Conservation (phyloP, 92 coral and sea anemone species). For the Paramuricea clavata region DNA sequence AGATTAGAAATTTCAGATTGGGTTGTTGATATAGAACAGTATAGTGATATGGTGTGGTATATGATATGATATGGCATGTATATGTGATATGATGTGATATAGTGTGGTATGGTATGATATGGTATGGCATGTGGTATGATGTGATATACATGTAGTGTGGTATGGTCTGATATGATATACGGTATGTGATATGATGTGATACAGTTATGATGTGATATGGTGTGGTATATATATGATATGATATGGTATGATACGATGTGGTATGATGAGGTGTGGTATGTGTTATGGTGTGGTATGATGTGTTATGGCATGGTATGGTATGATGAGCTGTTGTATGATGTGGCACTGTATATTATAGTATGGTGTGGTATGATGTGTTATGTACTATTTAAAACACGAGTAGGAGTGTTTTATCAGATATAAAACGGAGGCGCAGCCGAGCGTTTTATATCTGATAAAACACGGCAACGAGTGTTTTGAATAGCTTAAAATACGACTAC, state of each 20-base stretch:
- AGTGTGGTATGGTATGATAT: slow-evolving; percentile 22
- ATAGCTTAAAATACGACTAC: too few species aligned
- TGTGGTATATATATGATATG: slow-evolving; percentile 1
- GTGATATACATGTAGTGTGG: neutral
- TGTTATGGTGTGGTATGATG: slow-evolving; percentile 8
- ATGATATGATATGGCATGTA: neutral
- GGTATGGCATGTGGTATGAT: slow-evolving; percentile 11
- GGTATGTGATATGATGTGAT: slow-evolving; percentile 3
- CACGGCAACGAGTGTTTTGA: too few species aligned
- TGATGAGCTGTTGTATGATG: neutral
- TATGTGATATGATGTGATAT: neutral
- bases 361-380: neutral
- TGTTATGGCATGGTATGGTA: slow-evolving; percentile 25
- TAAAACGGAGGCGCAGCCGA: too few species aligned
- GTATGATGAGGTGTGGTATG: neutral
- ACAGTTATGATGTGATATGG: neutral
- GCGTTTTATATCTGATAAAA: too few species aligned
- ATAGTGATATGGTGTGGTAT: neutral
- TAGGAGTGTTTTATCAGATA: too few species aligned
- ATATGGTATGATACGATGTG: neutral
- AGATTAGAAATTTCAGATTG: neutral
- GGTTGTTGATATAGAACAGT: neutral
- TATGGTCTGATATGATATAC: neutral
- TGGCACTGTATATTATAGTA: neutral
- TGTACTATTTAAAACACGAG: too few species aligned